A percentile compares a stretch with the other conserved stretches of the same genome.
phyloP scores from a whole-genome alignment of 2,797 vertebrate genomes.

The Diplodus puntazzo region DNA sequence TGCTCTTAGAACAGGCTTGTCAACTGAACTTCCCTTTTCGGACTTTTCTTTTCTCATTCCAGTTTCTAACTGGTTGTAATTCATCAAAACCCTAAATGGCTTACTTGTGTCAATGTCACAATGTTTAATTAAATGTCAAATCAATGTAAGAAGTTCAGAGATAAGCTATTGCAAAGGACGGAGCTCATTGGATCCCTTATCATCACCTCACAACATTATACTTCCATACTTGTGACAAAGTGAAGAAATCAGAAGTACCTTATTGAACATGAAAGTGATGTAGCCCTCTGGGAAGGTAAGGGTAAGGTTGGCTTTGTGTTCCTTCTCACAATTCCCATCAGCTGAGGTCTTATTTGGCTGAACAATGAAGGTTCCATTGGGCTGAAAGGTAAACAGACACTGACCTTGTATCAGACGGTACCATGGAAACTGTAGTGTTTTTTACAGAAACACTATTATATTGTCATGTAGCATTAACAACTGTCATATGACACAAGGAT shows the following conservation, averaged over 20 bases:
- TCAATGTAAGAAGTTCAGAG: not conserved
- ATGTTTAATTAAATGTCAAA: not conserved
- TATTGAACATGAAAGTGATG: slow-evolving; percentile 75
- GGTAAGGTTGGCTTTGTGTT: slow-evolving; percentile 27
- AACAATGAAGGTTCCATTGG: slow-evolving; percentile 69
- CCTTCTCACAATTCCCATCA: not conserved
- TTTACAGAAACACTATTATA: not conserved
- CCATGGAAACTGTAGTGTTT: not conserved
- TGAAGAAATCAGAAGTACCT: slow-evolving; percentile 64
- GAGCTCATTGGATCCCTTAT: not conserved
- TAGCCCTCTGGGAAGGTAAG: slow-evolving; percentile 62
- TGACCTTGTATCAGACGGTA: not conserved
- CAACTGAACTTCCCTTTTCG: slow-evolving; percentile 64
- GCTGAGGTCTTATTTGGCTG: slow-evolving; percentile 29
- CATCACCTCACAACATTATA: not conserved
- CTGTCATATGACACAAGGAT: slow-evolving; percentile 35
- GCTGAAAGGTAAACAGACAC: slow-evolving; percentile 51
- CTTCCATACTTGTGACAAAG: not conserved
- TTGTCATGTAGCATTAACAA: not conserved
- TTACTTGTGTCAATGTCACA: not conserved
- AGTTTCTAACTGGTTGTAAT: slow-evolving; percentile 31
- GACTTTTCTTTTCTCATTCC: slow-evolving; percentile 9
- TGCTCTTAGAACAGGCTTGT: slow-evolving; percentile 37
- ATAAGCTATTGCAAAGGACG: not conserved
- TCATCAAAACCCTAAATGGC: not conserved